Percentiles rank a stretch among this genome's conserved stretches.
Evolutionary conservation across 2,797 vertebrate genomes (phyloP).

Genomic region (Manis javanica): DNA sequence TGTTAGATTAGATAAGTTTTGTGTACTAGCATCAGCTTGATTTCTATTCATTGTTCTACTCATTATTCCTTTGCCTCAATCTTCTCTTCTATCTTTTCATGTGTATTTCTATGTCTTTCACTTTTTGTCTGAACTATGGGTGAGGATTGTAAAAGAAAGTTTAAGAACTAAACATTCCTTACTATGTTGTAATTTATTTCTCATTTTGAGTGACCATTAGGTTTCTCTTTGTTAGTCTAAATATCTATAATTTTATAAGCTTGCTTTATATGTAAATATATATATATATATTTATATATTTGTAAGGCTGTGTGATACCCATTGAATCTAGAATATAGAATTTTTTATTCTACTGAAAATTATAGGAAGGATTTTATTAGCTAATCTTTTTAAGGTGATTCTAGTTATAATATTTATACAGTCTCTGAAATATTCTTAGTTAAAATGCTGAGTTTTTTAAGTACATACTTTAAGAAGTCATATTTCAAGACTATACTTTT

Average conservation of each 20-base stretch:
- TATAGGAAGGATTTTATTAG: neutral
- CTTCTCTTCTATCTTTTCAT: neutral
- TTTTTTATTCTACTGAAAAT: slow-evolving; percentile 22
- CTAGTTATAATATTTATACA: neutral
- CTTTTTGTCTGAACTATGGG: neutral
- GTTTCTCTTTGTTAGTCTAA: neutral
- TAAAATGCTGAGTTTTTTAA: slow-evolving; percentile 64
- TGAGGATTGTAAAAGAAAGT: neutral
- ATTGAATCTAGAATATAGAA: neutral
- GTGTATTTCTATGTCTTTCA: neutral
- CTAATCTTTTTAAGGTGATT: slow-evolving; percentile 22
- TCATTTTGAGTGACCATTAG: neutral
- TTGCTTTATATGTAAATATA: neutral
- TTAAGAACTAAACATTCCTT: neutral
- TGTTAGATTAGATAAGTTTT: neutral
- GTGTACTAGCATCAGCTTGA: neutral
- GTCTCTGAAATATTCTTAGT: slow-evolving; percentile 43
- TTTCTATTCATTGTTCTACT: neutral
- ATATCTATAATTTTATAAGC: neutral
- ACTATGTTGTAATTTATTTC: neutral
- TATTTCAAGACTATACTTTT: slow-evolving; percentile 74
- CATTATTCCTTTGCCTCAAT: neutral
- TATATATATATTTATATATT: too few species aligned
- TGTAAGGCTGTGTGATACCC: neutral
- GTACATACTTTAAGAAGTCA: slow-evolving; percentile 62